A percentile compares a stretch with the other conserved stretches of the same genome.
Conservation (phyloP, 2,888 invertebrate genomes). For the Sinhomidia bicolor region DNA sequence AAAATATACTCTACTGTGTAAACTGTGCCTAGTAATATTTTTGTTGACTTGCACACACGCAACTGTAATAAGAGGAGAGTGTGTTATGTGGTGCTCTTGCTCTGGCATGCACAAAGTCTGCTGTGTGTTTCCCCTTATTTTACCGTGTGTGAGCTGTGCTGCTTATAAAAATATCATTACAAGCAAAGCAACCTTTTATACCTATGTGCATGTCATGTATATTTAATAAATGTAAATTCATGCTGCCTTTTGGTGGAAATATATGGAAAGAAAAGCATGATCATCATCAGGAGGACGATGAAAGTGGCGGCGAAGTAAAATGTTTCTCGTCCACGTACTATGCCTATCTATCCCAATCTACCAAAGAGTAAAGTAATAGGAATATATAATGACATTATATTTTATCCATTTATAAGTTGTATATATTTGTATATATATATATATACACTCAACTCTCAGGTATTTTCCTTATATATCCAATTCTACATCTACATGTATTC, state of each 20-base stretch:
- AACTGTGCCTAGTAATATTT: too few relatives aligned
- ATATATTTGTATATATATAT: background rate
- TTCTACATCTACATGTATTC: background rate
- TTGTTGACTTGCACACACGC: background rate
- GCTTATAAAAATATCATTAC: too few relatives aligned
- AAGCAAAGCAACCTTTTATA: too few relatives aligned
- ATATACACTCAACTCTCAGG: background rate
- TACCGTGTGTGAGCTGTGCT: too few relatives aligned
- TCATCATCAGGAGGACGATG: background rate
- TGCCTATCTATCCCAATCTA: background rate
- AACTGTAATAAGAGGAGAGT: background rate
- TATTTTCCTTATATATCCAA: background rate
- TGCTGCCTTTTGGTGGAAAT: background rate
- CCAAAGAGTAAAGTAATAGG: background rate
- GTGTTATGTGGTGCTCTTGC: too few relatives aligned
- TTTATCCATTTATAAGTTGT: background rate
- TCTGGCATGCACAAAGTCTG: background rate
- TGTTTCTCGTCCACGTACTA: constrained; percentile 18
- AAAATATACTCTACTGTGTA: too few relatives aligned
- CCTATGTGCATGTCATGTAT: too few relatives aligned
- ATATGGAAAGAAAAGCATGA: background rate
- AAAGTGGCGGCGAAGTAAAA: constrained; percentile 31
- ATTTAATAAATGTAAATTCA: background rate
- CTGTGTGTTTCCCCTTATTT: background rate
- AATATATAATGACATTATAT: background rate